A percentile compares a stretch with the other conserved stretches of the same genome.
Evolutionary conservation across 53 echinoderm and acorn worm species (phyloP).

Genomic region (Crossaster papposus): DNA sequence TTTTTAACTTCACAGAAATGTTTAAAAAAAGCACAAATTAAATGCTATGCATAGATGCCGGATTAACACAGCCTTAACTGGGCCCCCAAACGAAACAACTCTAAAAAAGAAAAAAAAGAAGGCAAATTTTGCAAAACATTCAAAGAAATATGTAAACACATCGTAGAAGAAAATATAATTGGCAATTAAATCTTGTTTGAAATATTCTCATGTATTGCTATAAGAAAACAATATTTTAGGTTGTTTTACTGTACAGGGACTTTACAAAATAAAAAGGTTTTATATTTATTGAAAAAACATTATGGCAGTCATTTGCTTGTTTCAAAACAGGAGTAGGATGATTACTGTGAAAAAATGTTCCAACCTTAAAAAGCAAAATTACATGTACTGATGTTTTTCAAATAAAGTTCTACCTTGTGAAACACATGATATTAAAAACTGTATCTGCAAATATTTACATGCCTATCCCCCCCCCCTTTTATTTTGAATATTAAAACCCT

Average conservation of each 20-base stretch:
- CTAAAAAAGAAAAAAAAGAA: neutral
- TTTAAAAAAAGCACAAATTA: conserved; percentile 4
- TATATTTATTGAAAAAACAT: conserved; percentile 5
- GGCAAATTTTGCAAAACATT: neutral
- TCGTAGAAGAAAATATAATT: conserved; percentile 4
- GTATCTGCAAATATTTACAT: conserved; percentile 45
- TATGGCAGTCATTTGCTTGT: conserved; percentile 36
- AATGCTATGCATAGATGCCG: conserved; percentile 46
- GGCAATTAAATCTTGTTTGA: conserved; percentile 46
- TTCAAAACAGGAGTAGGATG: neutral
- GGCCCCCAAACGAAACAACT: neutral
- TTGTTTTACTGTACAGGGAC: conserved; percentile 58
- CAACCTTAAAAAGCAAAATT: neutral
- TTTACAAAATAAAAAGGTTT: conserved; percentile 19
- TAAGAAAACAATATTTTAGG: conserved; percentile 30
- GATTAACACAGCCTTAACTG: neutral
- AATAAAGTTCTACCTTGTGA: conserved; percentile 11
- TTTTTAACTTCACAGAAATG: conserved; percentile 28
- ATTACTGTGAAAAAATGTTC: neutral
- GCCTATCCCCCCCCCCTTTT: neutral
- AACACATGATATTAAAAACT: conserved; percentile 30
- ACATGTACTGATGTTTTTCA: conserved; percentile 27
- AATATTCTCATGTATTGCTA: conserved; percentile 53
- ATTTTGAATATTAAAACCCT: neutral
- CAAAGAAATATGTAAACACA: neutral